A percentile compares a stretch with the other conserved stretches of the same genome.
Evolutionary conservation across 2,888 invertebrate species (phyloP).

Genomic region (Sceliomorpha sp.): DNA sequence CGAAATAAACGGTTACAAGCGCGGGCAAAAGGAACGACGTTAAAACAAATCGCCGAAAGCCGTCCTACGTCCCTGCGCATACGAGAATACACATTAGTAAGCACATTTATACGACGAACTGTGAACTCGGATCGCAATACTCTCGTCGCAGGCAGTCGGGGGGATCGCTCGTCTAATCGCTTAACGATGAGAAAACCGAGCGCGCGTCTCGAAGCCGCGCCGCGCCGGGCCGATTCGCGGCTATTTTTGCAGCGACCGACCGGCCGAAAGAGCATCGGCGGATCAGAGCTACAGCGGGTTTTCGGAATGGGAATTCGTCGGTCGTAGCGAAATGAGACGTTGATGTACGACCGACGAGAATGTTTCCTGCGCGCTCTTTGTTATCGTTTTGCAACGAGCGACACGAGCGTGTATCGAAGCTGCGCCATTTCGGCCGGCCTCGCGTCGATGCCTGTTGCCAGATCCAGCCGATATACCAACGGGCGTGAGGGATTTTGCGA

Average conservation of each 20-base stretch:
- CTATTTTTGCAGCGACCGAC: conserved; percentile 51
- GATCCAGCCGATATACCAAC: conserved; percentile 28
- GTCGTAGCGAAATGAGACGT: conserved; percentile 42
- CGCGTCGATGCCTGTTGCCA: conserved; percentile 38
- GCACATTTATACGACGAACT: conserved; percentile 43
- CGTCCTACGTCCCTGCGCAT: conserved; percentile 17
- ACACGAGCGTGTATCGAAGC: conserved; percentile 44
- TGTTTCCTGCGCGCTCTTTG: conserved; percentile 32
- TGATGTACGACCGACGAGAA: conserved; percentile 46
- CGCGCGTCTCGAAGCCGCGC: conserved; percentile 33
- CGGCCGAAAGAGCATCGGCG: conserved; percentile 13
- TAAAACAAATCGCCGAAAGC: conserved; percentile 11
- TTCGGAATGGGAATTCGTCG: conserved; percentile 37
- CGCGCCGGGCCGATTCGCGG: too few species aligned
- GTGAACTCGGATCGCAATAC: conserved; percentile 43
- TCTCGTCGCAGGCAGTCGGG: conserved; percentile 22
- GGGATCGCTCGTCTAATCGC: conserved; percentile 61
- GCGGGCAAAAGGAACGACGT: too few species aligned
- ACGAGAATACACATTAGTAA: conserved; percentile 33
- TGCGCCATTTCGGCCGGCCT: conserved; percentile 28
- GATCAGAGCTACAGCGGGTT: conserved; percentile 28
- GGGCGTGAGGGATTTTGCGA: conserved; percentile 23
- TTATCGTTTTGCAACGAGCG: conserved; percentile 45
- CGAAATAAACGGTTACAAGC: too few species aligned
- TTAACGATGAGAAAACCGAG: conserved; percentile 71